Evolutionary conservation across 2,113 vertebrate genomes (phyloP).

Genomic region (Puntigrus tetrazona): DNA sequence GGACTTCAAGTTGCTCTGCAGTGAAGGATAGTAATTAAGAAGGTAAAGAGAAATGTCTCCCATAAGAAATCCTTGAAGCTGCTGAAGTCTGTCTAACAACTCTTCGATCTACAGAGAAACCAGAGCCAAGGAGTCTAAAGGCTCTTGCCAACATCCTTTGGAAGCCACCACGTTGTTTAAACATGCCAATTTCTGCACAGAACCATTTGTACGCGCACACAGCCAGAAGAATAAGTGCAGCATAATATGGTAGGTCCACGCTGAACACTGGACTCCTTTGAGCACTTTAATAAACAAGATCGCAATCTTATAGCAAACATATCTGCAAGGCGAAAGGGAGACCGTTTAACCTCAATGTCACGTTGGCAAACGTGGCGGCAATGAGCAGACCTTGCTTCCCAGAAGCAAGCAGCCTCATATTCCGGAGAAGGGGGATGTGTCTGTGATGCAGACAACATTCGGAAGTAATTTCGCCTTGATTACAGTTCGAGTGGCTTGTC

Average conservation of each 20-base stretch:
- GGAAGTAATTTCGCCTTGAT: conserved; percentile 71
- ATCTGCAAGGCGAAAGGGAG: not conserved
- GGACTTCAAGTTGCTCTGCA: not conserved
- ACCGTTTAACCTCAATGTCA: not conserved
- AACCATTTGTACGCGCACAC: conserved; percentile 39
- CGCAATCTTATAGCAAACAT: conserved; percentile 35
- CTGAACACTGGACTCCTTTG: conserved; percentile 49
- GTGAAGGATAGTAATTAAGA: not conserved
- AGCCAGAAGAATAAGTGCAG: conserved; percentile 41
- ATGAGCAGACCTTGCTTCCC: conserved; percentile 32
- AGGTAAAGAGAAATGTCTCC: not conserved
- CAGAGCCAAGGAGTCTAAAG: conserved; percentile 30
- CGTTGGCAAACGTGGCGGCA: not conserved
- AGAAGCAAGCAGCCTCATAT: conserved; percentile 40
- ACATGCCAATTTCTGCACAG: conserved; percentile 54
- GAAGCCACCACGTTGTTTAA: conserved; percentile 7
- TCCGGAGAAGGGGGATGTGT: conserved; percentile 40
- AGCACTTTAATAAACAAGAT: not conserved
- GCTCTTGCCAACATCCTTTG: conserved; percentile 37
- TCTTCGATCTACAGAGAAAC: conserved; percentile 48
- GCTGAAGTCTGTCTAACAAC: conserved; percentile 9
- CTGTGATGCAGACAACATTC: conserved; percentile 64
- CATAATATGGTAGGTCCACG: conserved; percentile 49
- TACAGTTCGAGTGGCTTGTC: conserved; percentile 62
- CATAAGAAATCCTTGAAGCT: not conserved